Percentiles rank a stretch among this genome's conserved stretches.
Conservation (phyloP, 2,797 vertebrate genomes). For the Limosa lapponica region DNA sequence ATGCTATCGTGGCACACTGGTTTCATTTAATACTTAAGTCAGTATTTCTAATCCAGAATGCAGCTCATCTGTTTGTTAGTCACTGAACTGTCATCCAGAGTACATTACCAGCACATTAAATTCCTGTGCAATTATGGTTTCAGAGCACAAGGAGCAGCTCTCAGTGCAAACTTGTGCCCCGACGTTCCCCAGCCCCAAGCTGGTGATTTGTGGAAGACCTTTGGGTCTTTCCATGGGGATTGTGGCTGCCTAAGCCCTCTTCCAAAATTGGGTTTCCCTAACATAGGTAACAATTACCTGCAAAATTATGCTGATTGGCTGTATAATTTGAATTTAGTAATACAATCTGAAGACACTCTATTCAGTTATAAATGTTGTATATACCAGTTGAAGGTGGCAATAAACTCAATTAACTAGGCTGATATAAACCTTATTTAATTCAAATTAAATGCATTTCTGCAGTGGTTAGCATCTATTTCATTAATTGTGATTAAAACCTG, state of each 20-base stretch:
- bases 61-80: neutral
- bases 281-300: neutral
- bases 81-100: neutral
- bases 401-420: constrained; percentile 61
- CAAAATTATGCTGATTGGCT: neutral
- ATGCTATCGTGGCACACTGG: neutral
- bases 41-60: neutral
- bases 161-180: neutral
- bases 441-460: constrained; percentile 60
- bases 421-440: constrained; percentile 56
- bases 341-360: neutral
- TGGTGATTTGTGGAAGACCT: neutral
- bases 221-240: neutral
- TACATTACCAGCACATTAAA: neutral
- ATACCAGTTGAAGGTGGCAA: neutral
- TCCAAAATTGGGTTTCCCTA: neutral
- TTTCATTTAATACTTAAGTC: neutral
- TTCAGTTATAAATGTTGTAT: neutral
- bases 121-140: neutral
- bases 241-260: neutral
- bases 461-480: constrained; percentile 65
- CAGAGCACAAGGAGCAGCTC: neutral
- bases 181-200: neutral
- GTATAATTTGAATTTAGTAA: neutral
- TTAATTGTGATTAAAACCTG: constrained; percentile 50